A percentile compares a stretch with the other conserved stretches of the same genome.
Conservation (phyloP, 2,888 invertebrate species). For the Micoletzkya japonica region DNA sequence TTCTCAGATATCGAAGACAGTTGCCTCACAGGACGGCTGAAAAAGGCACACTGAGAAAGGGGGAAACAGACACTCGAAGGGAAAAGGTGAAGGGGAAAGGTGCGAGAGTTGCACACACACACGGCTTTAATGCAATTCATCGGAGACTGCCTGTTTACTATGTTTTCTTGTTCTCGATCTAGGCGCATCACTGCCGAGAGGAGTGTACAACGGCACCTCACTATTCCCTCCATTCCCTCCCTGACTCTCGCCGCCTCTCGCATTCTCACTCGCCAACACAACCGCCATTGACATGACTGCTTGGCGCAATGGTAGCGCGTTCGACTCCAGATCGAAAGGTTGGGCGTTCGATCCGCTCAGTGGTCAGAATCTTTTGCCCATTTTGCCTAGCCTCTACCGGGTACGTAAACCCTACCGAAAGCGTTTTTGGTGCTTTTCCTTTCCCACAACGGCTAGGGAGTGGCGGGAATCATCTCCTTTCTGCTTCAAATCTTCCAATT, state of each 20-base stretch:
- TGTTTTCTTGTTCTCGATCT: not conserved
- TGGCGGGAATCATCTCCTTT: too few species aligned
- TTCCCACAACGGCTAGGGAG: too few species aligned
- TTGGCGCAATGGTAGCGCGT: conserved; percentile 32
- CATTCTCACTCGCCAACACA: conserved; percentile 1
- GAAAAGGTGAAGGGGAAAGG: too few species aligned
- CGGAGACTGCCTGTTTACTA: too few species aligned
- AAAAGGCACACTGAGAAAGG: too few species aligned
- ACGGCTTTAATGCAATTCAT: too few species aligned
- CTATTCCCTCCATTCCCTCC: not conserved
- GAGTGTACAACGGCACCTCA: not conserved
- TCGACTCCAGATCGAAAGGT: conserved; percentile 32
- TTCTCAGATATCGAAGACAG: conserved; percentile 50
- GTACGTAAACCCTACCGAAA: not conserved
- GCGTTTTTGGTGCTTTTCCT: too few species aligned
- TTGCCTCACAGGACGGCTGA: conserved; percentile 24
- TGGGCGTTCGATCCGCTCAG: conserved; percentile 32
- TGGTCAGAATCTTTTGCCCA: conserved; percentile 27
- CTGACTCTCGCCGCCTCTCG: conserved; percentile 3
- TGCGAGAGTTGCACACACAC: too few species aligned
- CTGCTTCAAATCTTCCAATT: not conserved
- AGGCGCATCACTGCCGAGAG: not conserved
- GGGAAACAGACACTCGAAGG: too few species aligned
- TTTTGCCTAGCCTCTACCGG: not conserved
- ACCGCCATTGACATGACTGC: conserved; percentile 10